Evolutionary conservation across 2,888 invertebrate species (phyloP).

Genomic region (Amphimallon solstitiale): DNA sequence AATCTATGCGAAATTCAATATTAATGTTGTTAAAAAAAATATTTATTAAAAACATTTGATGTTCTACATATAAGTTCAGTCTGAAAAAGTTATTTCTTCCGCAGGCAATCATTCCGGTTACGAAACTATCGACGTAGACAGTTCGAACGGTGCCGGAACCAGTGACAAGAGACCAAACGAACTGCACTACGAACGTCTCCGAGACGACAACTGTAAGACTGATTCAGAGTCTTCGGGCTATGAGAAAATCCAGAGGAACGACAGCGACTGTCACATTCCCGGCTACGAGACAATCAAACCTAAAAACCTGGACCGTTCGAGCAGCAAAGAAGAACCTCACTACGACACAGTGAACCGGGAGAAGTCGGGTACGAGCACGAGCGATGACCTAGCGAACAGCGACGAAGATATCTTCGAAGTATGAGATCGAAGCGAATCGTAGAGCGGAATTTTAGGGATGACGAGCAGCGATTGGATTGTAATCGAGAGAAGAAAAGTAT

Average conservation of each 20-base stretch:
- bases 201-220: constrained; percentile 52
- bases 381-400: constrained; percentile 33
- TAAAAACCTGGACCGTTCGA: constrained; percentile 11
- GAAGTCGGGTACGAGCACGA: constrained; percentile 30
- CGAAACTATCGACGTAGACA: constrained; percentile 42
- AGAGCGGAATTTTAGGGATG: too few species aligned
- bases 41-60: too few species aligned
- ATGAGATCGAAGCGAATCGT: background rate
- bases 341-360: constrained; percentile 69
- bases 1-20: too few species aligned
- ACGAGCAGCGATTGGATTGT: too few species aligned
- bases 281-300: constrained; percentile 38
- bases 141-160: constrained; percentile 23
- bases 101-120: constrained; percentile 27
- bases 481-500: background rate
- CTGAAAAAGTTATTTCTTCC: background rate
- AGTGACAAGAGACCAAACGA: constrained; percentile 60
- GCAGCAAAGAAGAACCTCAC: constrained; percentile 66
- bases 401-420: constrained; percentile 44
- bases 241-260: constrained; percentile 48
- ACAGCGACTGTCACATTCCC: constrained; percentile 5
- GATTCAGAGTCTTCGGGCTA: constrained; percentile 53
- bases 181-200: constrained; percentile 75
- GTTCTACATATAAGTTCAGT: too few species aligned
- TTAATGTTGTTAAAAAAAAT: too few species aligned